A percentile compares a stretch with the other conserved stretches of the same genome.
These are phyloP conservation scores for Schizothorax lantsangensis DNA, from an alignment of 2,797 vertebrate genomes.

Conservation along the genomic window DNA sequence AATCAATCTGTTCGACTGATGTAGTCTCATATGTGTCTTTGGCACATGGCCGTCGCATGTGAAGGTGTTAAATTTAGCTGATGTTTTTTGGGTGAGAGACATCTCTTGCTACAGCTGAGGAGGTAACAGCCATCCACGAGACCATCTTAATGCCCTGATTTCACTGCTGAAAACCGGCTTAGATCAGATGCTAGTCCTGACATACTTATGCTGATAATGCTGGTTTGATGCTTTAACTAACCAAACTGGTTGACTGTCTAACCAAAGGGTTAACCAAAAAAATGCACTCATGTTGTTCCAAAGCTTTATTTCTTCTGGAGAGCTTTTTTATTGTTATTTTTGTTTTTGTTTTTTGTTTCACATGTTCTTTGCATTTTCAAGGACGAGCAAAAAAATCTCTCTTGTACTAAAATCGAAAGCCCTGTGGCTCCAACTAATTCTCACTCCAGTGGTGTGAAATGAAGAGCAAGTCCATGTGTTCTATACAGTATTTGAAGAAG, in stretches of 20 bases:
- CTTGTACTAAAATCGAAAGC: background rate
- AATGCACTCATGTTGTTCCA: background rate
- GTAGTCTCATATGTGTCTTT: background rate
- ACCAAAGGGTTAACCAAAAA: background rate
- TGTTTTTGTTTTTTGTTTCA: background rate
- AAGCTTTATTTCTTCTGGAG: background rate
- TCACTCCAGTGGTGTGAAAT: constrained; percentile 8
- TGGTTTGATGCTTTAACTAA: background rate
- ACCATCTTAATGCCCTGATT: background rate
- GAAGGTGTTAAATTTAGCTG: constrained; percentile 2
- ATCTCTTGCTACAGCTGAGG: background rate
- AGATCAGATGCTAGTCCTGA: background rate
- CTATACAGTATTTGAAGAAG: background rate
- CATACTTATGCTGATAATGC: background rate
- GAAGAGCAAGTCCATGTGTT: background rate
- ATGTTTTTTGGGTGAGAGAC: background rate
- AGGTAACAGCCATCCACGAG: background rate
- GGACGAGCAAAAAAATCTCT: background rate
- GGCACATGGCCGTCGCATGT: background rate
- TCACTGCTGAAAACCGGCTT: background rate
- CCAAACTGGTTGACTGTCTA: background rate
- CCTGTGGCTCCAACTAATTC: constrained; percentile 21
- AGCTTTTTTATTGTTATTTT: background rate
- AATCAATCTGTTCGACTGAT: background rate
- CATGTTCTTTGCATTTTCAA: background rate